These are phyloP conservation scores for Exocentrus adspersus DNA, from an alignment of 2,888 invertebrate species.

Conservation along the genomic window DNA sequence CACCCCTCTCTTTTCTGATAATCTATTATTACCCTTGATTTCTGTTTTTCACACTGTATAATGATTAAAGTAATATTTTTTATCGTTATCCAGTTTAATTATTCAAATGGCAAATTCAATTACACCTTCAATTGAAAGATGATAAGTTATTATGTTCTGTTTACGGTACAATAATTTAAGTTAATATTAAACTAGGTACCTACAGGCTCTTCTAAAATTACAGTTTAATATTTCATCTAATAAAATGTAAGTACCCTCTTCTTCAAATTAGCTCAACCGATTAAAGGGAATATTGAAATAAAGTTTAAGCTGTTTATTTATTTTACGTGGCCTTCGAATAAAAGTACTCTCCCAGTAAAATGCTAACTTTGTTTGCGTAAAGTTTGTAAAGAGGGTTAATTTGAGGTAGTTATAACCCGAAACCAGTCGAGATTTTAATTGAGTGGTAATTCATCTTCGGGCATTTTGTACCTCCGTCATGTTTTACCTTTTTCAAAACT, in stretches of 20 bases:
- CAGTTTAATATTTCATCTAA: no score
- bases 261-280: background rate
- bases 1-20: no score
- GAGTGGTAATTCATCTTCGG: constrained; percentile 39
- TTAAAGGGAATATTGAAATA: constrained; percentile 4
- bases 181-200: background rate
- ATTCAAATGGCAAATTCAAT: no score
- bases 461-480: constrained; percentile 12
- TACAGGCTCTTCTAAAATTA: background rate
- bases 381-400: constrained; percentile 16
- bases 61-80: no score
- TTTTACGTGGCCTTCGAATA: constrained; percentile 28
- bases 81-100: no score
- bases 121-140: no score
- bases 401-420: constrained; percentile 33
- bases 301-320: constrained; percentile 35
- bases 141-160: no score
- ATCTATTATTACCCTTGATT: no score
- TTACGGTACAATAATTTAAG: no score
- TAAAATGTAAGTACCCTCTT: background rate
- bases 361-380: constrained; percentile 13
- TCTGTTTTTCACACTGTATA: no score
- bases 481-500: constrained; percentile 1
- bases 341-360: constrained; percentile 31
- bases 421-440: constrained; percentile 40